phyloP scores from a whole-genome alignment of 1,140 invertebrate species.

The Dinothrombium tinctorium region DNA sequence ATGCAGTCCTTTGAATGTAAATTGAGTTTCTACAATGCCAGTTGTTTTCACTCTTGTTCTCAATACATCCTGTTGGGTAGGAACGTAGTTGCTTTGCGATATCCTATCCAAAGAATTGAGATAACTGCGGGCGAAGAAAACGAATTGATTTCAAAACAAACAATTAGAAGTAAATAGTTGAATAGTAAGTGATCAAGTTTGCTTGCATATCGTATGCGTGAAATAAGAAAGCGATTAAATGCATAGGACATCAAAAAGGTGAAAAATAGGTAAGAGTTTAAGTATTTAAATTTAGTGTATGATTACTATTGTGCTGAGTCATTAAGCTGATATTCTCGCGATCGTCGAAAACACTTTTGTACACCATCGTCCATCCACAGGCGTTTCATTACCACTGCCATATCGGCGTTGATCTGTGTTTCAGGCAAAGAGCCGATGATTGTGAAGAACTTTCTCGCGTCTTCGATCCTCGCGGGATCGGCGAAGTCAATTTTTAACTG shows the following conservation, averaged over 20 bases:
- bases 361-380: conserved; percentile 73
- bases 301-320: conserved; percentile 66
- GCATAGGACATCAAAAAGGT: neutral
- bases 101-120: conserved; percentile 51
- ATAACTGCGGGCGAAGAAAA: conserved; percentile 12
- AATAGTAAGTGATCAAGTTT: neutral
- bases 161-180: no score
- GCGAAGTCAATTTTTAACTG: conserved; percentile 71
- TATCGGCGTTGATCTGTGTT: conserved; percentile 40
- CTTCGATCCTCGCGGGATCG: conserved; percentile 49
- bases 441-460: conserved; percentile 65
- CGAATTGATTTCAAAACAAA: neutral
- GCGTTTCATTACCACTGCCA: conserved; percentile 67
- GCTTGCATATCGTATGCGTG: neutral
- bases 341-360: conserved; percentile 51
- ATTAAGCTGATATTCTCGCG: conserved; percentile 78
- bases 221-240: neutral
- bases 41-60: conserved; percentile 98
- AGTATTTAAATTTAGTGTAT: no score
- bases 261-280: no score
- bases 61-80: conserved; percentile 97
- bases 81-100: conserved; percentile 48
- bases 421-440: conserved; percentile 59
- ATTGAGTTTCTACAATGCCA: conserved; percentile 98
- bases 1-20: conserved; percentile 99